A percentile compares a stretch with the other conserved stretches of the same genome.
Conservation (phyloP, 92 coral and sea anemone genomes). For the Bergia puertoricense region DNA sequence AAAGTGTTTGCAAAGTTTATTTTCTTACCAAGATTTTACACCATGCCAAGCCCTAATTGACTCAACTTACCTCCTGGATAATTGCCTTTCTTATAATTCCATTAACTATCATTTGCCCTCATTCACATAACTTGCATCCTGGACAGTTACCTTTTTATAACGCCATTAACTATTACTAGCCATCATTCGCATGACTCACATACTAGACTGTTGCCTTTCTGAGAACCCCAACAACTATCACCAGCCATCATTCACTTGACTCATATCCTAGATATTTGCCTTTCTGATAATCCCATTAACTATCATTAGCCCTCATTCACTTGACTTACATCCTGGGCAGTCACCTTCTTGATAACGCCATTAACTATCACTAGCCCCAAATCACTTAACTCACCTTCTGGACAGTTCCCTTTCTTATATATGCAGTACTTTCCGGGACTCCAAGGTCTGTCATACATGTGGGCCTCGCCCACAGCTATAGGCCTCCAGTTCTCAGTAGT, state of each 20-base stretch:
- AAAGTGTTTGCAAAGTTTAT: too few relatives aligned
- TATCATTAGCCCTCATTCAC: not conserved
- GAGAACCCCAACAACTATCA: not conserved
- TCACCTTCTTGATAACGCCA: not conserved
- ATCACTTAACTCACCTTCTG: constrained; percentile 17
- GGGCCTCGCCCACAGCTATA: not conserved
- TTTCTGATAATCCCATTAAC: not conserved
- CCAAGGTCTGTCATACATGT: constrained; percentile 37
- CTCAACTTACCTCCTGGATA: constrained; percentile 33
- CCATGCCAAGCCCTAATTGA: not conserved
- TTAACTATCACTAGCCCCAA: not conserved
- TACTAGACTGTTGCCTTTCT: not conserved
- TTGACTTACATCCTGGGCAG: not conserved
- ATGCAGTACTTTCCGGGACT: constrained; percentile 52
- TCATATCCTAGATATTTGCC: constrained; percentile 38
- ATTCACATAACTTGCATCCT: not conserved
- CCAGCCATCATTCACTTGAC: not conserved
- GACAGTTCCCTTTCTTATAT: constrained; percentile 49
- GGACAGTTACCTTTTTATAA: not conserved
- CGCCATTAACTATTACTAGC: not conserved
- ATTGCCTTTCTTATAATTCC: constrained; percentile 22
- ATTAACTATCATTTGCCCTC: too few relatives aligned
- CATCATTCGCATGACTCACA: not conserved
- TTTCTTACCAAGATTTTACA: too few relatives aligned
- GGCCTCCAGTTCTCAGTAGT: constrained; percentile 13